Evolutionary conservation across 2,888 invertebrate genomes (phyloP).

Genomic region (Rhingia campestris): DNA sequence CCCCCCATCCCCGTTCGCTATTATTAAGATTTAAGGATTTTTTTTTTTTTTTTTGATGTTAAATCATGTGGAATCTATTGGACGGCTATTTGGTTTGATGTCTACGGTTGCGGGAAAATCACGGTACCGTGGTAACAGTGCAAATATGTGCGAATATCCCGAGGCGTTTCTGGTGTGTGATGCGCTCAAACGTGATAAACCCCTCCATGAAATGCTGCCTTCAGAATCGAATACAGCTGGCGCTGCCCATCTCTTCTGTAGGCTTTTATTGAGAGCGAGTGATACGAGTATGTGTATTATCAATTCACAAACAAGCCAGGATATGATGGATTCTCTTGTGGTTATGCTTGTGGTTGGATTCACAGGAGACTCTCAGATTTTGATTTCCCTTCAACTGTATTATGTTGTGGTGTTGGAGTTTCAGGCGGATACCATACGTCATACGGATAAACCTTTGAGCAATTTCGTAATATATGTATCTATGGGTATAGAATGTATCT

Average conservation of each 20-base stretch:
- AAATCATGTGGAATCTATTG: conserved; percentile 73
- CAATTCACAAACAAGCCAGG: conserved; percentile 42
- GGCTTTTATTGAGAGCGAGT: conserved; percentile 32
- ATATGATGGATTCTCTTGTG: conserved; percentile 57
- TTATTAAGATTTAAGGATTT: conserved; percentile 51
- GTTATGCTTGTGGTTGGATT: conserved; percentile 45
- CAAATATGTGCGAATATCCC: conserved; percentile 59
- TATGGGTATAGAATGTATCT: not conserved
- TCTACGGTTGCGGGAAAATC: conserved; percentile 13
- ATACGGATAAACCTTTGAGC: conserved; percentile 36
- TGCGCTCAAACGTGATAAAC: conserved; percentile 44
- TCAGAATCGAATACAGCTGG: not conserved
- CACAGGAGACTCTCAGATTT: conserved; percentile 20
- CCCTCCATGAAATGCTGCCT: conserved; percentile 32
- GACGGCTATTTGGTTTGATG: conserved; percentile 68
- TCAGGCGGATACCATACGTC: no score
- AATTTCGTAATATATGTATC: conserved; percentile 31
- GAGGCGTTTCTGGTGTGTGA: conserved; percentile 40
- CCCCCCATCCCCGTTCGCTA: conserved; percentile 3
- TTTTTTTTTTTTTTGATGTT: conserved; percentile 52
- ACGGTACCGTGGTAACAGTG: conserved; percentile 20
- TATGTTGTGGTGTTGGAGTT: no score
- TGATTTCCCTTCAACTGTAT: not conserved
- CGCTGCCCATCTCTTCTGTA: not conserved
- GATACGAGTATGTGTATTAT: conserved; percentile 58